Base-by-base conservation (phyloP, 2,797 vertebrate species). In the Anguilla obscura region DNA sequence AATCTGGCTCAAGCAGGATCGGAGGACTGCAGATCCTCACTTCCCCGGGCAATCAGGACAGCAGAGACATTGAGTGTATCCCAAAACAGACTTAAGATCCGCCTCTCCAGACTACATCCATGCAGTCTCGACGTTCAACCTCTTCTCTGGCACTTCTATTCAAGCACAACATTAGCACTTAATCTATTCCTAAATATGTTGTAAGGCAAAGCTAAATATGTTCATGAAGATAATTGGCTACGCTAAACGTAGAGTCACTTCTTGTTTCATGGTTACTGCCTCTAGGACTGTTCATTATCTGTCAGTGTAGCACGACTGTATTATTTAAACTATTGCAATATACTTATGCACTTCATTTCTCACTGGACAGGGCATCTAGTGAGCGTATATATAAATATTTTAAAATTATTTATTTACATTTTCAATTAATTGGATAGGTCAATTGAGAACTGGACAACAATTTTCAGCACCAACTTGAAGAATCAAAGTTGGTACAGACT, bases 401-500 rank as follows among this genome's bases (percentile, higher is more conserved):
- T 58, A 1, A 52, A 52, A 58, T 2, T 1, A 58, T 12, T 58
- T 58, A 58, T 58, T 58, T 16, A 18, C 16, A 2, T 60, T 60
- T 16, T 3, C 18, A 40, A 40, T 60, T 63, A n/a, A 14, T 14
- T 14, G 14, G 54, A 56, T 56, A 56, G 54, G 54, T 56, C 54
- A 56, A 52, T 52, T 66, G 63, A 66, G 8, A 71, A 30, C 66
- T 71, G 6, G 9, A 12, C 1, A 27, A 9, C 2, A n/a, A 71
- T 27, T 71, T 71, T n/a, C 66, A 71, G 60, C 7, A 4, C 3
- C 9, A 10, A 30, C n/a, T n/a, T 27, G 27, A 16, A n/a, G 5
- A 71, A 27, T 71, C 66, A 30, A 66, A 66, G 66, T 10, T 27
- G 66, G 6, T 30, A 27, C 24, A 91, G 52, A 89, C 80, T 58